Evolutionary conservation across 1,140 invertebrate genomes (phyloP), one percentile per base, ranked within the genome.

Genomic region (Solenopsis fugax): DNA sequence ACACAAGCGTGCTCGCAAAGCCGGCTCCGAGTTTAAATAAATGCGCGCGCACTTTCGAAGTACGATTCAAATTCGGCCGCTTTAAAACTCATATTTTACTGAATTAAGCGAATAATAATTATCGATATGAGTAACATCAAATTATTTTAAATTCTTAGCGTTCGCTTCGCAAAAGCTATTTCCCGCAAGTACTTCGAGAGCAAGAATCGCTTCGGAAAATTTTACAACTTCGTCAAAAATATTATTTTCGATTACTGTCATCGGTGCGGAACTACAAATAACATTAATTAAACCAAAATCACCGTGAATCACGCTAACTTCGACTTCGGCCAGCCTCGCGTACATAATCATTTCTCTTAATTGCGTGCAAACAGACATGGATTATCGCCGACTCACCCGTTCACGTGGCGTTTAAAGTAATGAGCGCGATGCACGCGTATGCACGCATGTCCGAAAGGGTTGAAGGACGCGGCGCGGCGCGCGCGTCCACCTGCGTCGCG

Each of bases 31-130:
- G 10, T 69, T 52, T 37, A 67, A 50, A 67, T 29, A 54, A 65
- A 67, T 69, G 64, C 48, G 62, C 62, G 62, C 62, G 45, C 62
- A 69, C 16, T 21, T 54, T 37, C 34, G 4, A 41, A 65, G 10
- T 34, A 4, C 24, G 10, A 45, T 18, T 29, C 24, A 13, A 16
- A 67, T 37, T n/a, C 12, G 29, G 1, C 18, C 7, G 62, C 62
- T 41, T 24, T 24, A 10, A 24, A 24, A 4, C 12, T 69, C 2
- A 45, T 67, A 41, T 67, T 24, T n/a, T 13, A 48, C 5, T 6
- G 7, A 50, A 34, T 10, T 18, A 18, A 52, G 7, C 13, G 2
- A 1, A 45, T 12, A 67, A 65, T 45, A 2, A 48, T 69, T 21
- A 7, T 24, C 12, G n/a, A 48, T 69, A 21, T 13, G 41, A 48